Evolutionary conservation across 2,888 invertebrate genomes (phyloP).

Genomic region (Blera fallax): DNA sequence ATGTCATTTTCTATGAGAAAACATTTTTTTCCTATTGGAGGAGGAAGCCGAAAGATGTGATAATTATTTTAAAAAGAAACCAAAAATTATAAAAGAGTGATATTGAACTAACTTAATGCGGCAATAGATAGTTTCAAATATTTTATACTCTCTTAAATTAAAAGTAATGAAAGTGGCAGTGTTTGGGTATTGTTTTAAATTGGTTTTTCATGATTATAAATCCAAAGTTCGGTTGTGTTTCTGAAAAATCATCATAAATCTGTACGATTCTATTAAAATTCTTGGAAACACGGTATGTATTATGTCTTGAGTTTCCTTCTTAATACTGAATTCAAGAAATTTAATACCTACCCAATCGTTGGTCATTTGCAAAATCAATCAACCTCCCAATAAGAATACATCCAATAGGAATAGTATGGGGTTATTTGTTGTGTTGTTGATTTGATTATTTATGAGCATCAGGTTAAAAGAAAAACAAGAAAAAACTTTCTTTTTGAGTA

Average conservation of each 20-base stretch:
- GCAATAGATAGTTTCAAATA: background rate
- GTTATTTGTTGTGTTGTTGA: background rate
- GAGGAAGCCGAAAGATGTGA: background rate
- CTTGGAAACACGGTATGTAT: conserved; percentile 1
- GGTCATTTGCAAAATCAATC: background rate
- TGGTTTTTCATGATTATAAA: background rate
- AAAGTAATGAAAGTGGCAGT: too few species aligned
- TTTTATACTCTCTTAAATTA: background rate
- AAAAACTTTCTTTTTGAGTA: background rate
- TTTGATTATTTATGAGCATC: background rate
- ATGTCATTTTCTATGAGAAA: conserved; percentile 3
- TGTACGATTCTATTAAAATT: background rate
- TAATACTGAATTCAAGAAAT: background rate
- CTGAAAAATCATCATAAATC: background rate
- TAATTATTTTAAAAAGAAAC: background rate
- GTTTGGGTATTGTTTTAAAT: background rate
- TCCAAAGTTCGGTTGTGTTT: background rate
- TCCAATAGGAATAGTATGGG: background rate
- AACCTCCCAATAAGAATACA: background rate
- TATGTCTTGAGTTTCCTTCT: background rate
- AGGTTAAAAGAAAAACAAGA: background rate
- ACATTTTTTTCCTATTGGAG: background rate
- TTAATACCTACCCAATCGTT: background rate
- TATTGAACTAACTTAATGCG: background rate
- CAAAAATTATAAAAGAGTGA: conserved; percentile 3